Evolutionary conservation across 2,797 vertebrate species (phyloP).

Genomic region (Zalophus californianus): DNA sequence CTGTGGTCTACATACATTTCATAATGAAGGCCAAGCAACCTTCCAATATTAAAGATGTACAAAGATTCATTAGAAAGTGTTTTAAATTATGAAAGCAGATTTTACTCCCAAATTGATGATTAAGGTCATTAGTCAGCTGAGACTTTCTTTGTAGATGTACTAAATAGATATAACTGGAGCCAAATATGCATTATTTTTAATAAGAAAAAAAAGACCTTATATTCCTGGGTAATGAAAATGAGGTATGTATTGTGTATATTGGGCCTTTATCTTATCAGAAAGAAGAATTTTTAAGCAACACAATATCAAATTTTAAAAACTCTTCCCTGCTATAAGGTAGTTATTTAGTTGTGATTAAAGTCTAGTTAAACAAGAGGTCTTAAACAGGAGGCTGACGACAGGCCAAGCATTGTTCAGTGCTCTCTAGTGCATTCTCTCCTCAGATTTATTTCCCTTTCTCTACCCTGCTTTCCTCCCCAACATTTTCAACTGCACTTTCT

Average conservation of each 20-base stretch:
- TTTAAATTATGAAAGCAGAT: constrained; percentile 62
- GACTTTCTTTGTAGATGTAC: neutral
- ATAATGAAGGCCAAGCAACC: neutral
- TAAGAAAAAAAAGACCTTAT: neutral
- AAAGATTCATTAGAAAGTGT: constrained; percentile 41
- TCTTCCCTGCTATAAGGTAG: neutral
- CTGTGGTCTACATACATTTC: neutral
- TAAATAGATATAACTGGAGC: constrained; percentile 2
- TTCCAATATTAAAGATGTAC: constrained; percentile 29
- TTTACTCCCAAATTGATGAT: constrained; percentile 41
- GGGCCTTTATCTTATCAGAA: constrained; percentile 26
- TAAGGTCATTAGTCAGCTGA: constrained; percentile 52
- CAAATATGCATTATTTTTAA: constrained; percentile 41
- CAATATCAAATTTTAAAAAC: constrained; percentile 3
- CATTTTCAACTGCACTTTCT: neutral
- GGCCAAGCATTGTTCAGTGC: neutral
- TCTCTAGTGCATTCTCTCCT: neutral
- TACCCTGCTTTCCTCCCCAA: neutral
- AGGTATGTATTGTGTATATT: neutral
- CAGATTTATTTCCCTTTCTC: neutral
- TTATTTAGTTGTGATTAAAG: neutral
- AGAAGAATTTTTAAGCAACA: neutral
- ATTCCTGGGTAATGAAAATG: neutral
- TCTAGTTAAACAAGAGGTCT: neutral
- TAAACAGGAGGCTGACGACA: neutral